Conservation (phyloP, 2,797 vertebrate genomes). For the Falco berigora region DNA sequence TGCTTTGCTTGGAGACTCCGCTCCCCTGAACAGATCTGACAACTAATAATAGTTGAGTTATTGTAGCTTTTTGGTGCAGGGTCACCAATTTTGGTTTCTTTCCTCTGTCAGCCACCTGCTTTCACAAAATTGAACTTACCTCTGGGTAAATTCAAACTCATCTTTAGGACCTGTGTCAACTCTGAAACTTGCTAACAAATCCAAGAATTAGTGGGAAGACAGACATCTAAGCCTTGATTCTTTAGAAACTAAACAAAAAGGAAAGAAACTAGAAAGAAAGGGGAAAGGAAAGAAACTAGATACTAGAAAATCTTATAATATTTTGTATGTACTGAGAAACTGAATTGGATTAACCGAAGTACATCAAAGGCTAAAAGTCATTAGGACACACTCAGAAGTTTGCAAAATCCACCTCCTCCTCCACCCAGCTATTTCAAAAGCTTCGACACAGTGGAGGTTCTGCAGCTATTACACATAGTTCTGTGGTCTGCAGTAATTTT, state of each 20-base stretch:
- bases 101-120: neutral
- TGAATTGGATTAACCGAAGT: neutral
- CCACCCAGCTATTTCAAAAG: neutral
- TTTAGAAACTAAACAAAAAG: neutral
- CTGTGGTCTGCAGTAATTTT: neutral
- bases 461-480: neutral
- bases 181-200: neutral
- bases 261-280: neutral
- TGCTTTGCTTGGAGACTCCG: neutral
- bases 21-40: neutral
- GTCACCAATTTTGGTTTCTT: neutral
- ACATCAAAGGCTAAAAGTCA: constrained; percentile 1
- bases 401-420: neutral
- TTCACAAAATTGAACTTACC: neutral
- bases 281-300: neutral
- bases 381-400: neutral
- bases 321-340: neutral
- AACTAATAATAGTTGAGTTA: neutral
- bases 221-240: neutral
- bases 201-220: neutral
- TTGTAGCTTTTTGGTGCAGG: neutral
- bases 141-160: neutral
- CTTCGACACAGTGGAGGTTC: neutral
- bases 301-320: neutral
- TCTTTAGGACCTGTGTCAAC: neutral